These are phyloP conservation scores for Nipponacmea schrenckii DNA, from an alignment of 2,888 invertebrate genomes.

Conservation along the genomic window DNA sequence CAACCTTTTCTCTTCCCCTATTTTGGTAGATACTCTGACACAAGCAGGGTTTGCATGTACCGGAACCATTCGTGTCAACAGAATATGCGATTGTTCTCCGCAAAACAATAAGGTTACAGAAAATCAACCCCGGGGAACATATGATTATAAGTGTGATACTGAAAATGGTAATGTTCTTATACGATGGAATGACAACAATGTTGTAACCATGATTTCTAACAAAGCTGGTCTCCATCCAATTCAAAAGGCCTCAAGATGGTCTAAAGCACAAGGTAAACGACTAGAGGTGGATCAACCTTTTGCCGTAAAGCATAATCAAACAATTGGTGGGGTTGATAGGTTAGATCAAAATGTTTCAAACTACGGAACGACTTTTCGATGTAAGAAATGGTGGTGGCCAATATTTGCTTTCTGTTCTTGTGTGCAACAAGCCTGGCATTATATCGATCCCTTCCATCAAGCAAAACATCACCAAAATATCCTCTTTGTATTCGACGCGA, in stretches of 20 bases:
- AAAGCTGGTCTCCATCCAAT: conserved; percentile 2
- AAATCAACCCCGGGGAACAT: background rate
- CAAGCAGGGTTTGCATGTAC: conserved; percentile 13
- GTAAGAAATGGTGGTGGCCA: conserved; percentile 16
- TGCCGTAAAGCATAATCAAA: background rate
- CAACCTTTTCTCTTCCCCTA: conserved; percentile 26
- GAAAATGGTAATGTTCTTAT: conserved; percentile 11
- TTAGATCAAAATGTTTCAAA: conserved; percentile 11
- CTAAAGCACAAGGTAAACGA: background rate
- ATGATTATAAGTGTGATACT: conserved; percentile 21
- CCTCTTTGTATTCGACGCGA: conserved; percentile 7
- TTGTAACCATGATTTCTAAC: conserved; percentile 11
- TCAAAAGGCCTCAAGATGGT: conserved; percentile 9
- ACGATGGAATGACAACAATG: conserved; percentile 19
- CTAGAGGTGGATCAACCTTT: background rate
- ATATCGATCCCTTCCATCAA: background rate
- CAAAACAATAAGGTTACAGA: background rate
- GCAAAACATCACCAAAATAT: background rate
- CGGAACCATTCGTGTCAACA: conserved; percentile 24
- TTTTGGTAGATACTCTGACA: conserved; percentile 20
- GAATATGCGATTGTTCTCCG: conserved; percentile 13
- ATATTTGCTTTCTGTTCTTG: background rate
- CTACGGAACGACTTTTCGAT: conserved; percentile 2
- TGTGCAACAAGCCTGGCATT: conserved; percentile 4
- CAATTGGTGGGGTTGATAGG: conserved; percentile 4